phyloP scores from a whole-genome alignment of 1,140 invertebrate genomes.

The Drosophila tani region DNA sequence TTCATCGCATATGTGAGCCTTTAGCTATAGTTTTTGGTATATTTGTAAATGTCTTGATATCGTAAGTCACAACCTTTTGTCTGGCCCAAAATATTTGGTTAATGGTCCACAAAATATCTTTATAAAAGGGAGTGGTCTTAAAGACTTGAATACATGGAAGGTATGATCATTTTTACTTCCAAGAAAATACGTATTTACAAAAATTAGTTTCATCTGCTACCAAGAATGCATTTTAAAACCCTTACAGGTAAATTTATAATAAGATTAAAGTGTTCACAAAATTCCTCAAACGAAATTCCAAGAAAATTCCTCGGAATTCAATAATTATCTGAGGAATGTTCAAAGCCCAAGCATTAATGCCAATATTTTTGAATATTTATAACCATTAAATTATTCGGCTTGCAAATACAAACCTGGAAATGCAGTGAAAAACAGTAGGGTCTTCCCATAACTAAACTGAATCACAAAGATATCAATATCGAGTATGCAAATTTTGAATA shows the following conservation, averaged over 20 bases:
- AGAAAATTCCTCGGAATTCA: neutral
- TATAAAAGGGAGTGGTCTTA: no score
- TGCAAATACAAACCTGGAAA: neutral
- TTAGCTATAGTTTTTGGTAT: constrained; percentile 7
- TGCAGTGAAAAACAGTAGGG: neutral
- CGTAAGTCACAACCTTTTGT: constrained; percentile 22
- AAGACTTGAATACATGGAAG: neutral
- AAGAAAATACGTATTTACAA: neutral
- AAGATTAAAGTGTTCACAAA: neutral
- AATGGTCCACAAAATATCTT: neutral
- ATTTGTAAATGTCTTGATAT: constrained; percentile 2
- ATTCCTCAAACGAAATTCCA: neutral
- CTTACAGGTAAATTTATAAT: neutral
- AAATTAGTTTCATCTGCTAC: no score
- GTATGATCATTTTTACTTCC: neutral
- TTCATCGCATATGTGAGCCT: constrained; percentile 21
- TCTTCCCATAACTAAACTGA: constrained; percentile 15
- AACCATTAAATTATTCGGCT: neutral
- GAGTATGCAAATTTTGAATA: constrained; percentile 5
- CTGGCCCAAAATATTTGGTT: constrained; percentile 12
- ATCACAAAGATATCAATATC: constrained; percentile 10
- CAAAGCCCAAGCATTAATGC: neutral
- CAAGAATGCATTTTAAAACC: no score
- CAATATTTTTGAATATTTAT: neutral
- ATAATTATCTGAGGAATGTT: neutral